Conservation (phyloP, 2,888 invertebrate genomes). For the Drosophila paramelanica region DNA sequence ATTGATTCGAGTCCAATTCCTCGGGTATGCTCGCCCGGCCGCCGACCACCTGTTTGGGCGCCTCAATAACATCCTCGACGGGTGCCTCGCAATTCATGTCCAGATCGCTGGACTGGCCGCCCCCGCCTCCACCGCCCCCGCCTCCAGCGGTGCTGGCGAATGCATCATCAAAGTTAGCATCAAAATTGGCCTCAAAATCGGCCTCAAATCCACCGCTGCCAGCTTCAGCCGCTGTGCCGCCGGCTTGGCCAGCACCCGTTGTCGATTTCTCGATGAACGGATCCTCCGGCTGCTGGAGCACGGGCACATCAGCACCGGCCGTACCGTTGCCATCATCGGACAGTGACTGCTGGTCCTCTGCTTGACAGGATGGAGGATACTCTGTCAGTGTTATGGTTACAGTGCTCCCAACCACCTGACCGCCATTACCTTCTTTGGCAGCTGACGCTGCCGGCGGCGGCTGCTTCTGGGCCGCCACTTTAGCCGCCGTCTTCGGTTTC, state of each 20-base stretch:
- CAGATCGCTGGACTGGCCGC: constrained; percentile 56
- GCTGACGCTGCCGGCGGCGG: constrained; percentile 27
- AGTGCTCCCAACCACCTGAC: constrained; percentile 14
- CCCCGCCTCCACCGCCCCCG: constrained; percentile 60
- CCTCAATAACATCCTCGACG: constrained; percentile 75
- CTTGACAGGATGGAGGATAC: constrained; percentile 66
- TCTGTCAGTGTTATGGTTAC: constrained; percentile 68
- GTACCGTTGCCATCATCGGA: constrained; percentile 78
- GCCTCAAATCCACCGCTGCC: constrained; percentile 81
- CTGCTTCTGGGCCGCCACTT: constrained; percentile 42
- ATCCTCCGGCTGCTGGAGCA: constrained; percentile 77
- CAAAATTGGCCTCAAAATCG: constrained; percentile 85
- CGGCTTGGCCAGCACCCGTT: constrained; percentile 32
- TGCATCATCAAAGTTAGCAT: constrained; percentile 84
- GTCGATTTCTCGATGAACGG: constrained; percentile 80
- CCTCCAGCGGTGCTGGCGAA: constrained; percentile 78
- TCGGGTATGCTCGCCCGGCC: constrained; percentile 94
- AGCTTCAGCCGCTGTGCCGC: constrained; percentile 36
- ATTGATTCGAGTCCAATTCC: constrained; percentile 94
- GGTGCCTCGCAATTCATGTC: constrained; percentile 57
- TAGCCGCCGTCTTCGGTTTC: constrained; percentile 54
- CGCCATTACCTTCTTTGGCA: constrained; percentile 74
- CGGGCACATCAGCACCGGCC: constrained; percentile 69
- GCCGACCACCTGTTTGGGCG: constrained; percentile 90
- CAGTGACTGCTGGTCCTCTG: constrained; percentile 75